These are phyloP conservation scores for Oithona nana DNA, from an alignment of 2,888 invertebrate species.

Conservation along the genomic window DNA sequence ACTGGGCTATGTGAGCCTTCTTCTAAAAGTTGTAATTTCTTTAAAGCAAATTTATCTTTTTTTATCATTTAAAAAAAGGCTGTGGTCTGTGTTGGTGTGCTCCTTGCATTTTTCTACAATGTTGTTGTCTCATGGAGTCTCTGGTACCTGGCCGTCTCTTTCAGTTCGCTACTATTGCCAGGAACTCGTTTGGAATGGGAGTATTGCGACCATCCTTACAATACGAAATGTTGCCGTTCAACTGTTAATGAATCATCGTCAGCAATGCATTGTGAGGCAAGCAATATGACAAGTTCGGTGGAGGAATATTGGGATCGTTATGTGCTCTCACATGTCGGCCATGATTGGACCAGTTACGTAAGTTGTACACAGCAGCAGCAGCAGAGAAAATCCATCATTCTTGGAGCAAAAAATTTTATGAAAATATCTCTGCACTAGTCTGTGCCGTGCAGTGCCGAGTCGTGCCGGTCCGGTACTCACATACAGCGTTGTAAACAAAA, in stretches of 20 bases:
- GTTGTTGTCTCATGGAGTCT: conserved; percentile 15
- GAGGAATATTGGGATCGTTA: conserved; percentile 16
- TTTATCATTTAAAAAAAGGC: not conserved
- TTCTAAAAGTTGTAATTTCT: no score
- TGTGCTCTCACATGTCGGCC: not conserved
- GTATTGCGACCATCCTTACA: not conserved
- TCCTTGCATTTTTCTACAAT: conserved; percentile 15
- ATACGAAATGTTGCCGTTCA: not conserved
- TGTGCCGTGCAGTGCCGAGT: no score
- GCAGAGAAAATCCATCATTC: not conserved
- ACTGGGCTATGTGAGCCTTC: conserved; percentile 6
- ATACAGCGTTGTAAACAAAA: no score
- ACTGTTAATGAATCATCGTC: no score
- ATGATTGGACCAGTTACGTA: not conserved
- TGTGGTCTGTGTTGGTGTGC: conserved; percentile 1
- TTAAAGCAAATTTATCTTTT: no score
- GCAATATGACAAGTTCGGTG: not conserved
- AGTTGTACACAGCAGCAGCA: not conserved
- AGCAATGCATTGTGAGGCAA: not conserved
- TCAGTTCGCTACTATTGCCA: not conserved
- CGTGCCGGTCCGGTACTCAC: no score
- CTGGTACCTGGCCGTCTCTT: conserved; percentile 10
- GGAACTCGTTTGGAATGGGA: conserved; percentile 2
- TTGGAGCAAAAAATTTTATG: not conserved
- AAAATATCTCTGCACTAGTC: not conserved